Evolutionary conservation across 2,797 vertebrate genomes (phyloP).

Genomic region (Chaetophractus vellerosus): DNA sequence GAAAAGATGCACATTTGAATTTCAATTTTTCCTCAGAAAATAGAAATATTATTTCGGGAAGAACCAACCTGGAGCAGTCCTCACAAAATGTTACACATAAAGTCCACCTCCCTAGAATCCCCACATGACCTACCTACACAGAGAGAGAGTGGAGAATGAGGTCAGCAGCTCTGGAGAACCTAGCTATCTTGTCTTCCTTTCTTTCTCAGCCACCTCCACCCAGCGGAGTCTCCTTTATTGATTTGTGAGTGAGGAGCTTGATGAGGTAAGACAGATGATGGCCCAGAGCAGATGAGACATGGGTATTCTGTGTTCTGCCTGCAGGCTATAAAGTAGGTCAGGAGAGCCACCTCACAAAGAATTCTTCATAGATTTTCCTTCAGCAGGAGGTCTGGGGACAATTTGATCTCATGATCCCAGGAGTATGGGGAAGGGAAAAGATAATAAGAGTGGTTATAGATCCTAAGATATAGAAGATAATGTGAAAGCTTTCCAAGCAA

Average conservation of each 20-base stretch:
- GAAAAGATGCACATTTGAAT: neutral
- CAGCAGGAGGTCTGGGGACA: neutral
- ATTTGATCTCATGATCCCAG: neutral
- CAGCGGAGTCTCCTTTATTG: neutral
- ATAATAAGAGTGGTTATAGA: neutral
- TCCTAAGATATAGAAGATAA: neutral
- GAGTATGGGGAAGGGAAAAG: neutral
- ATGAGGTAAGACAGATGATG: neutral
- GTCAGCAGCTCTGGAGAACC: neutral
- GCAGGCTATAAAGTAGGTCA: neutral
- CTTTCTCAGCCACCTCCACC: neutral
- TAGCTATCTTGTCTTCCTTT: neutral
- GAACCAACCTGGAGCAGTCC: neutral
- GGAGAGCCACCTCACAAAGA: neutral
- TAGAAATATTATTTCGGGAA: neutral
- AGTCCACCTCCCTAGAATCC: neutral
- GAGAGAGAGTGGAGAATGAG: neutral
- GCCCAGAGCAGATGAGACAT: neutral
- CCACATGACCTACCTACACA: neutral
- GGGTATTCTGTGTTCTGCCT: neutral
- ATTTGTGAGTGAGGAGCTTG: neutral
- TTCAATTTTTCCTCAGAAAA: neutral
- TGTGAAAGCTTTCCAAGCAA: neutral
- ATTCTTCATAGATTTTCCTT: neutral
- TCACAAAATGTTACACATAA: no score